Conservation (phyloP, 2,797 vertebrate genomes). For the Lepilemur ruficaudatus region DNA sequence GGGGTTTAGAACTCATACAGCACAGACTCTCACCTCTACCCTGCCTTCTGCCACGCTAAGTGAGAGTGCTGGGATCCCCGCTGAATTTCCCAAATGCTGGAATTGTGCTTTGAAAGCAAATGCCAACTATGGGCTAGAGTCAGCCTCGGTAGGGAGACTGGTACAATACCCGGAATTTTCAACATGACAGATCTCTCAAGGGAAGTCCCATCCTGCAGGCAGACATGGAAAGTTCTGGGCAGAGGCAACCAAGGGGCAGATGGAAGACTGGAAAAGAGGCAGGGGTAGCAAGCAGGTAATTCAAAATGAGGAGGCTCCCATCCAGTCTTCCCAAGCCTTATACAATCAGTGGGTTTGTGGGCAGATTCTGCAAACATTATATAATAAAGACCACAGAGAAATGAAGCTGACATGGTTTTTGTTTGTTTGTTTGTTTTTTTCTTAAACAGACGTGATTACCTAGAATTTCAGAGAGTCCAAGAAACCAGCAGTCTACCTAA, state of each 20-base stretch:
- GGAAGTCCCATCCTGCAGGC: not conserved
- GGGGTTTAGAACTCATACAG: not conserved
- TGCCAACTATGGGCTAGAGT: not conserved
- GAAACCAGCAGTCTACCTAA: not conserved
- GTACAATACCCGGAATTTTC: not conserved
- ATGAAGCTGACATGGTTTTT: not conserved
- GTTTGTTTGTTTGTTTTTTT: not conserved
- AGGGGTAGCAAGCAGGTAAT: not conserved
- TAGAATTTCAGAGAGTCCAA: conserved; percentile 27
- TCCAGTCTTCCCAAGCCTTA: not conserved
- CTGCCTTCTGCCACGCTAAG: fast-evolving
- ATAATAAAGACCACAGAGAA: not conserved
- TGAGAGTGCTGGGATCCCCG: not conserved
- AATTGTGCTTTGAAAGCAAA: not conserved
- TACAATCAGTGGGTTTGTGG: not conserved
- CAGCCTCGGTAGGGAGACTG: not conserved
- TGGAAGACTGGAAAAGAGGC: not conserved
- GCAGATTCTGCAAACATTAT: not conserved
- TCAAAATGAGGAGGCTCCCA: not conserved
- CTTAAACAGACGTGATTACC: conserved; percentile 41
- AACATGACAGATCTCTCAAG: not conserved
- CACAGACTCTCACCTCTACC: no score
- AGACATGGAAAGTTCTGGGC: not conserved
- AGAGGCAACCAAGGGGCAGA: not conserved
- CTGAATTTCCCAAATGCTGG: not conserved